Evolutionary conservation across 2,797 vertebrate genomes (phyloP), one percentile per base, ranked within the genome.

Genomic region (Scolopax rusticola): DNA sequence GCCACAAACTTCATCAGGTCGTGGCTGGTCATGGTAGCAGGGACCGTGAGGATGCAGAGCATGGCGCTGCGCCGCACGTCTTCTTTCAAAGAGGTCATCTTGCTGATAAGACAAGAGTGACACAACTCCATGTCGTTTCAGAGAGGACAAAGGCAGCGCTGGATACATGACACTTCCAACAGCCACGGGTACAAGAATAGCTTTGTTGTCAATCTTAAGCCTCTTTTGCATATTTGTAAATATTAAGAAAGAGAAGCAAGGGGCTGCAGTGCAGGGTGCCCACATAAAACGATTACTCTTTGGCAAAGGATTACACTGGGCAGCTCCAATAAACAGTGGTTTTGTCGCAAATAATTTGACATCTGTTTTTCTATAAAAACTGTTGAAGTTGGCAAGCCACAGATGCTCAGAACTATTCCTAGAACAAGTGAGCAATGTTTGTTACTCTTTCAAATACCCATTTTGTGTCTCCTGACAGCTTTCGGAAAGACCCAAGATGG

Each of bases 1-100:
- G 99, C 99, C 97, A 99, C 97, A 32, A 99, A 99, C 98, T 99
- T 99, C 99, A 99, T 99, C 91, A 99, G 99, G 98, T 99, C 99
- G 2, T 99, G 99, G 92, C 99, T 99, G 95, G 99, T 99, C 99
- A 99, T 99, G 32, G 99, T 99, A 9, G 99, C 99, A 0, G 99
- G 99, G 56, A 99, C 99, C 0, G 99, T 99, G 74, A 99, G 99
- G 95, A 99, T 99, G 84, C 99, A 99, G 43, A 99, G 98, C 99
- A 99, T 99, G 77, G 99, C 99, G 2, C 99, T 99, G 92, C 99
- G 99, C 41, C 98, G 89, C 4, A 99, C 99, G 0, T 99, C 99
- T 95, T 99, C 99, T 8, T 98, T 99, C 93, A 99, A 97, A 1
- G 99, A 99, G 4, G 99, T 99, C 99, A 99, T 99, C 98, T 99